Percentiles rank a stretch among this genome's conserved stretches.
Evolutionary conservation across 1,140 invertebrate genomes (phyloP).

Genomic region (Monochamus saltuarius): DNA sequence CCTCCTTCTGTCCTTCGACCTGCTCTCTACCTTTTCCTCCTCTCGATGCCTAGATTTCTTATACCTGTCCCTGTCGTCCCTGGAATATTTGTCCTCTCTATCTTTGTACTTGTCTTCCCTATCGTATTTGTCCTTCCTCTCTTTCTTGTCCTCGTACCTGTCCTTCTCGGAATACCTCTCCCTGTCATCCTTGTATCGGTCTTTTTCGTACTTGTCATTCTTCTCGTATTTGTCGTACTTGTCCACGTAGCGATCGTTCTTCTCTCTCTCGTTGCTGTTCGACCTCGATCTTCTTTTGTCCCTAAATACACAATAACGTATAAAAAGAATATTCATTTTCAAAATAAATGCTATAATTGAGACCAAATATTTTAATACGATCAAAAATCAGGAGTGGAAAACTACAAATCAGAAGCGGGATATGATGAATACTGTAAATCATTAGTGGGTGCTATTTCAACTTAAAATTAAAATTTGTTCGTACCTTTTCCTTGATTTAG

Average conservation of each 20-base stretch:
- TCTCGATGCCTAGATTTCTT: slow-evolving; percentile 47
- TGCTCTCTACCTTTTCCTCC: slow-evolving; percentile 43
- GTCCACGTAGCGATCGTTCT: slow-evolving; percentile 48
- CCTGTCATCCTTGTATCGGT: slow-evolving; percentile 39
- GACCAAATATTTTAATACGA: background rate
- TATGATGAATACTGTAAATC: no score
- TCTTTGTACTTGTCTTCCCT: slow-evolving; percentile 37
- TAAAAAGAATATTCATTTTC: background rate
- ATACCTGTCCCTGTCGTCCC: slow-evolving; percentile 40
- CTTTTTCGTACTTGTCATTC: slow-evolving; percentile 37
- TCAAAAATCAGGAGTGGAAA: no score
- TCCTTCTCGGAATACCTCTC: slow-evolving; percentile 40
- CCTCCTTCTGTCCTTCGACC: slow-evolving; percentile 54
- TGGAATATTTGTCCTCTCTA: slow-evolving; percentile 33
- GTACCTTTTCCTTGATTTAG: slow-evolving; percentile 42
- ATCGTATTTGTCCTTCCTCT: slow-evolving; percentile 36
- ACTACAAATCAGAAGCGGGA: no score
- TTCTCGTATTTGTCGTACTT: slow-evolving; percentile 44
- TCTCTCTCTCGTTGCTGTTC: slow-evolving; percentile 41
- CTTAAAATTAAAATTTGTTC: no score
- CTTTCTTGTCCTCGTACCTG: slow-evolving; percentile 37
- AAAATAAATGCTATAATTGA: no score
- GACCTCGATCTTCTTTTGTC: slow-evolving; percentile 42
- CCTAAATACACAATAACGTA: slow-evolving; percentile 21
- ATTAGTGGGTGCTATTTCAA: no score